These are phyloP conservation scores for Erpornis zantholeuca DNA, from an alignment of 2,113 vertebrate genomes.

Conservation along the genomic window DNA sequence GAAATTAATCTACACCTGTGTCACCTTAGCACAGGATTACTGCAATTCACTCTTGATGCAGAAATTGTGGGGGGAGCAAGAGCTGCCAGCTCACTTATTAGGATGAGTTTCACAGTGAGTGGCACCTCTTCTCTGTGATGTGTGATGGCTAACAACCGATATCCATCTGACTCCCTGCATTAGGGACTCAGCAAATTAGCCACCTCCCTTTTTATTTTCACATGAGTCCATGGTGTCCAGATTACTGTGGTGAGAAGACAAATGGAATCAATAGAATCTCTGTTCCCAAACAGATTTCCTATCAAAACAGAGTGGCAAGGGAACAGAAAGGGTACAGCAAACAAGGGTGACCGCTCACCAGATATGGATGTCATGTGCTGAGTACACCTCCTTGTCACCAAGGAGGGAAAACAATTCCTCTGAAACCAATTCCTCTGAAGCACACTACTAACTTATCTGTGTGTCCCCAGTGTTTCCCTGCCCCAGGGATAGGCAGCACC, in stretches of 20 bases:
- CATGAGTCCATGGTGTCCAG: neutral
- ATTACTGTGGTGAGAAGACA: neutral
- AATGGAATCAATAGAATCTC: neutral
- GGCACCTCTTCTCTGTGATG: neutral
- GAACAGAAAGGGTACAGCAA: neutral
- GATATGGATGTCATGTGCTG: neutral
- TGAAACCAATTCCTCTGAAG: neutral
- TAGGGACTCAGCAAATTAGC: conserved; percentile 3
- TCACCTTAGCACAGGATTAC: conserved; percentile 24
- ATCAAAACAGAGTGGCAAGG: neutral
- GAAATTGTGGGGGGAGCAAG: neutral
- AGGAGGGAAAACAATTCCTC: neutral
- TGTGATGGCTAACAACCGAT: neutral
- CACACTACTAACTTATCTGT: neutral
- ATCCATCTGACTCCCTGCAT: conserved; percentile 4
- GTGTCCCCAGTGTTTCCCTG: neutral
- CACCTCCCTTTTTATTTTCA: neutral
- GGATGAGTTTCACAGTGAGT: neutral
- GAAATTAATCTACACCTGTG: conserved; percentile 49
- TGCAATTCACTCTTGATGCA: neutral
- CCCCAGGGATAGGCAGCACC: neutral
- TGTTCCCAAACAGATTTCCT: neutral
- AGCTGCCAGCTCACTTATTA: conserved; percentile 7
- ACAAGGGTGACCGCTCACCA: neutral
- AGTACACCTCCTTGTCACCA: neutral